A percentile compares a stretch with the other conserved stretches of the same genome.
Conservation (phyloP, 2,797 vertebrate genomes). For the Gallirallus australis region DNA sequence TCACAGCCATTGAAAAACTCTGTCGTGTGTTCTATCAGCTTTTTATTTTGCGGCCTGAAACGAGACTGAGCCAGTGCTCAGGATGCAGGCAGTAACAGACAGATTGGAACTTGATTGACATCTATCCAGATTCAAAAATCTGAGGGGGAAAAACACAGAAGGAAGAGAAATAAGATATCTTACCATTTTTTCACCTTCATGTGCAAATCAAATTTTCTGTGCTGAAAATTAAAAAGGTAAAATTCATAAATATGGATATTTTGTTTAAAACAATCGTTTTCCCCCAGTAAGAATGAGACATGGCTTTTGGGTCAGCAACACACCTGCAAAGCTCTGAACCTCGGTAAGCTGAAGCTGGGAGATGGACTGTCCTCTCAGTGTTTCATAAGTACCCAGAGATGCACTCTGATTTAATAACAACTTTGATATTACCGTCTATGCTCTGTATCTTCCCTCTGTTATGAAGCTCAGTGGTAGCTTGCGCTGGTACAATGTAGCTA, state of each 20-base stretch:
- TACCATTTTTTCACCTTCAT: slow-evolving; percentile 82
- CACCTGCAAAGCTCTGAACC: background rate
- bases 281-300: background rate
- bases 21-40: background rate
- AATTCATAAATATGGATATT: background rate
- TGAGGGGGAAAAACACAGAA: background rate
- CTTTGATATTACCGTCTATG: background rate
- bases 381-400: background rate
- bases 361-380: background rate
- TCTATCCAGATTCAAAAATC: background rate
- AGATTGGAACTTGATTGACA: background rate
- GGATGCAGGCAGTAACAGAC: background rate
- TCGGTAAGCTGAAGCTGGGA: background rate
- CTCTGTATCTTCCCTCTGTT: background rate
- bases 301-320: background rate
- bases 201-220: slow-evolving; percentile 79
- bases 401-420: background rate
- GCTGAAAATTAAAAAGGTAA: slow-evolving; percentile 72
- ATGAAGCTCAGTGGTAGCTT: background rate
- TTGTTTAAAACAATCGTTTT: background rate
- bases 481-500: background rate
- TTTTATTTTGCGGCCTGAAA: background rate
- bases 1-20: background rate
- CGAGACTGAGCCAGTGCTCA: background rate
- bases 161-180: background rate